Conservation (phyloP, 2,797 vertebrate genomes). For the Malurus leucopterus region DNA sequence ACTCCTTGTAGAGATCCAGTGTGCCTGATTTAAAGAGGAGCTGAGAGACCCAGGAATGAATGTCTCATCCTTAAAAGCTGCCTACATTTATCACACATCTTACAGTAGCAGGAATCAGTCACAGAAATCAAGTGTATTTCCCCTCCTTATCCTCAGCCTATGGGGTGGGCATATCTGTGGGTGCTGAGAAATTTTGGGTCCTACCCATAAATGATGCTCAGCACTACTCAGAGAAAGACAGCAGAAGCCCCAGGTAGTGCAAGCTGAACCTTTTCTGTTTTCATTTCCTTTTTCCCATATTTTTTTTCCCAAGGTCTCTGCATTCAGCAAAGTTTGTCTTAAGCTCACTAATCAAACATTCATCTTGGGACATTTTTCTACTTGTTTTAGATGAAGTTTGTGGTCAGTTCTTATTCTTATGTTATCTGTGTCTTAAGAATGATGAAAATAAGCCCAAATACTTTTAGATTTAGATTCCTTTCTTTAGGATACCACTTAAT, state of each 20-base stretch:
- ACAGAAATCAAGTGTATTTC: not conserved
- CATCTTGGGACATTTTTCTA: not conserved
- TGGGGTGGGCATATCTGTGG: not conserved
- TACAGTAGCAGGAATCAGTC: not conserved
- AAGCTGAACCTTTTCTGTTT: not conserved
- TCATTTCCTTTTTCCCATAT: not conserved
- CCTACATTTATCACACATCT: not conserved
- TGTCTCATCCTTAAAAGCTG: not conserved
- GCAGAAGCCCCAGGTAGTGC: not conserved
- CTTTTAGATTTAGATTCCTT: not conserved
- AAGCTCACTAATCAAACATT: not conserved
- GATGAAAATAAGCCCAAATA: not conserved
- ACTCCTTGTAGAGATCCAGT: not conserved
- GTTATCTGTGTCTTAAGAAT: not conserved
- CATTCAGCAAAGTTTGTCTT: accelerated
- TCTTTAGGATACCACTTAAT: not conserved
- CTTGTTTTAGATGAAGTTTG: not conserved
- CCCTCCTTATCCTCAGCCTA: not conserved
- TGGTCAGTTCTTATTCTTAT: not conserved
- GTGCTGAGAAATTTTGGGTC: not conserved
- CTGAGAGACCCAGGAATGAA: not conserved
- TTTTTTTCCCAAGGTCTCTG: not conserved
- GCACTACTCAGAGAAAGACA: not conserved
- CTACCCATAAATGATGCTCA: not conserved
- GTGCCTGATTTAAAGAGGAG: not conserved